Evolutionary conservation across 2,797 vertebrate genomes (phyloP).

Genomic region (Scyliorhinus canicula): DNA sequence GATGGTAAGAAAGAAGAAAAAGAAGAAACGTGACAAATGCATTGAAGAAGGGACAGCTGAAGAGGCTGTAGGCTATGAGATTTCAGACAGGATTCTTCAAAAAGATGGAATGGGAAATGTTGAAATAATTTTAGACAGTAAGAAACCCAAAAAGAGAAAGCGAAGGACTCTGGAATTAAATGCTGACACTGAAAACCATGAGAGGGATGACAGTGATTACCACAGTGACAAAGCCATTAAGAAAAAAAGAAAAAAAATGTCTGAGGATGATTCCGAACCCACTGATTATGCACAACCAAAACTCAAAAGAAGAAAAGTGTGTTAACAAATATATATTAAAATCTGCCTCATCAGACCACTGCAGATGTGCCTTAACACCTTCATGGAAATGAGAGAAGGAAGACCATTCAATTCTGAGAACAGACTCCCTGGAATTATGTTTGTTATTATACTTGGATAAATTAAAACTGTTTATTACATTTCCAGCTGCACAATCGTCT

Average conservation of each 20-base stretch:
- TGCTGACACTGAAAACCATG: conserved; percentile 47
- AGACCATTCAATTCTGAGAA: not conserved
- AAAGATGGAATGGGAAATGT: conserved; percentile 30
- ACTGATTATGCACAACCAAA: conserved; percentile 50
- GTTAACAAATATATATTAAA: not conserved
- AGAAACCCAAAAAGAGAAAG: conserved; percentile 61
- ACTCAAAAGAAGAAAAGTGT: conserved; percentile 48
- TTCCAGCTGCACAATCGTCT: not conserved
- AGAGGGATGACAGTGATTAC: conserved; percentile 73
- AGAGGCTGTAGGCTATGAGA: not conserved
- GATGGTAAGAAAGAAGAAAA: conserved; percentile 64
- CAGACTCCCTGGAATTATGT: not conserved
- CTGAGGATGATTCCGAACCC: conserved; percentile 42
- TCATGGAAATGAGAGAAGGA: not conserved
- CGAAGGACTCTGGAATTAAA: conserved; percentile 48
- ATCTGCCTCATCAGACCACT: not conserved
- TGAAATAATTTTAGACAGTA: conserved; percentile 47
- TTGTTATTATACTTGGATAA: not conserved
- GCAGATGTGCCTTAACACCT: not conserved
- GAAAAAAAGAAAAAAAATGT: conserved; percentile 65
- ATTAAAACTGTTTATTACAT: not conserved
- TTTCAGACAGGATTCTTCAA: conserved; percentile 42
- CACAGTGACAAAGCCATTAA: conserved; percentile 66
- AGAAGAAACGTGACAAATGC: conserved; percentile 44
- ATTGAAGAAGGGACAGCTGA: conserved; percentile 41